These are phyloP conservation scores for Leptoteleia sp. DNA, from an alignment of 1,140 invertebrate genomes.

Conservation along the genomic window DNA sequence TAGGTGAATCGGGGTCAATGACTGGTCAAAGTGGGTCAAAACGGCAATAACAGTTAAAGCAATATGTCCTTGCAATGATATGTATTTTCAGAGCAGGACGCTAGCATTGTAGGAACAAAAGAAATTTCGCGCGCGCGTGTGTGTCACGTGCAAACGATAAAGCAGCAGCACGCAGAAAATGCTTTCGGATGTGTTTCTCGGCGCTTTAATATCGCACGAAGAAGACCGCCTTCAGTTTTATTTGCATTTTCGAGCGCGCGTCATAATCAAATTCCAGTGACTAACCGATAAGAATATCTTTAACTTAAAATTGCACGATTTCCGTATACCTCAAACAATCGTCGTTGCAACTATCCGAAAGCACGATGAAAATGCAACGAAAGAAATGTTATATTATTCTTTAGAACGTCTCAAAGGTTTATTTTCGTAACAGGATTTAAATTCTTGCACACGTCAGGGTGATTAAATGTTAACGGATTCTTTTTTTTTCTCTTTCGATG, in stretches of 20 bases:
- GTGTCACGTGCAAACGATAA: slow-evolving; percentile 53
- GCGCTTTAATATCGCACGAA: slow-evolving; percentile 29
- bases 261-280: slow-evolving; percentile 37
- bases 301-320: slow-evolving; percentile 8
- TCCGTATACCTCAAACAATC: slow-evolving; percentile 1
- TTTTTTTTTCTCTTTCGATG: no score
- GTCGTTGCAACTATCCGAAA: not conserved
- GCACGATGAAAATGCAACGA: not conserved
- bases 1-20: slow-evolving; percentile 46
- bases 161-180: slow-evolving; percentile 15
- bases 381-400: not conserved
- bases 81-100: slow-evolving; percentile 35
- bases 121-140: slow-evolving; percentile 17
- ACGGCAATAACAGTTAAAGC: slow-evolving; percentile 54
- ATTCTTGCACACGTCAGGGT: no score
- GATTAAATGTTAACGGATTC: no score
- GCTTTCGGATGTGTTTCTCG: slow-evolving; percentile 25
- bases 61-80: slow-evolving; percentile 59
- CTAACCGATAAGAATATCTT: slow-evolving; percentile 9
- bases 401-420: no score
- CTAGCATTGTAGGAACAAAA: slow-evolving; percentile 18
- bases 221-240: slow-evolving; percentile 12
- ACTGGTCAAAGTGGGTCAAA: slow-evolving; percentile 46
- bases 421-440: no score
- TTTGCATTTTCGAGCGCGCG: slow-evolving; percentile 41